phyloP scores from a whole-genome alignment of 1,140 invertebrate species.

The Diploscapter pachys region DNA sequence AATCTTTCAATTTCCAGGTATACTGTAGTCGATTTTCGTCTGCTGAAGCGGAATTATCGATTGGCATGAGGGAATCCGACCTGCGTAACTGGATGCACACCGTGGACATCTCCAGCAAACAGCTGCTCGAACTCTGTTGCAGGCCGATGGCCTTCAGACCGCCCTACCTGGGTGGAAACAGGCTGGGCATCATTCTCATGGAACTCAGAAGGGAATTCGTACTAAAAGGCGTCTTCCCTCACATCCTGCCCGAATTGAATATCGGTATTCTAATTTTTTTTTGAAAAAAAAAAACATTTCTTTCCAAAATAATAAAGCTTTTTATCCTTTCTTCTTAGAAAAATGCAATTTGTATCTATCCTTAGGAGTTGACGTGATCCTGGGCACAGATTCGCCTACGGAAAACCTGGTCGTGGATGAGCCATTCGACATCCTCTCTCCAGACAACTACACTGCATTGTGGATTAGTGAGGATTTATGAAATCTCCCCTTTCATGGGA shows the following conservation, averaged over 20 bases:
- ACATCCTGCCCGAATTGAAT: constrained; percentile 49
- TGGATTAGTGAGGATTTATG: constrained; percentile 48
- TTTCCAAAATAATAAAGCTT: too few species aligned
- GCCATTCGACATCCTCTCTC: constrained; percentile 44
- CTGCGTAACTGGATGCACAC: constrained; percentile 46
- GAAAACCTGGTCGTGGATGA: constrained; percentile 46
- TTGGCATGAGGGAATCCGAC: constrained; percentile 56
- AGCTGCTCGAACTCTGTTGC: constrained; percentile 49
- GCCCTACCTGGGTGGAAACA: constrained; percentile 55
- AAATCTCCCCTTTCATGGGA: not conserved
- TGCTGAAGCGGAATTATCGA: constrained; percentile 47
- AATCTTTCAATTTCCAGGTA: not conserved
- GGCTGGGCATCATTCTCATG: constrained; percentile 55
- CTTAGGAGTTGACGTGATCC: constrained; percentile 41
- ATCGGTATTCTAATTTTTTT: constrained; percentile 25
- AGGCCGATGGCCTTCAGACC: constrained; percentile 54
- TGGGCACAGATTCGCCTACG: constrained; percentile 55
- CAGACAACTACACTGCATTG: constrained; percentile 43
- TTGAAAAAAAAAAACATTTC: too few species aligned
- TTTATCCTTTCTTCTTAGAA: not conserved
- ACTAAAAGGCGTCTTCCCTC: constrained; percentile 52
- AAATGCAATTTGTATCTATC: not conserved
- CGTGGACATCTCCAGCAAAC: constrained; percentile 43
- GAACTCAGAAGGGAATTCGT: constrained; percentile 56
- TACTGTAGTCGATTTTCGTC: constrained; percentile 50